Evolutionary conservation across 2,113 vertebrate genomes (phyloP).

Genomic region (Girardinichthys multiradiatus): DNA sequence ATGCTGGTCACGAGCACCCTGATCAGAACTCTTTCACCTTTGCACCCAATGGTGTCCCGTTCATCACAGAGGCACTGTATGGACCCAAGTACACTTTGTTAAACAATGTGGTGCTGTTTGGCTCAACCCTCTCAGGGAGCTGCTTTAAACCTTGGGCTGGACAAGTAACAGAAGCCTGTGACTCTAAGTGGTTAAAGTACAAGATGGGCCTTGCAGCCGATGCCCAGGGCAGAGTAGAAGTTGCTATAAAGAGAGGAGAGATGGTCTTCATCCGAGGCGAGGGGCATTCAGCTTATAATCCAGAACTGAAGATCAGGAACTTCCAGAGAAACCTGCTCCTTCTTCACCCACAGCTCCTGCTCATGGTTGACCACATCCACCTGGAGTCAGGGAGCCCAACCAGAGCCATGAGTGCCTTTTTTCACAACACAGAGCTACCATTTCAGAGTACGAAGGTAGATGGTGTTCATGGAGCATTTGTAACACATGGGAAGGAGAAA

Average conservation of each 20-base stretch:
- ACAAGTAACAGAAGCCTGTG: constrained; percentile 94
- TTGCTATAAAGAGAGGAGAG: constrained; percentile 83
- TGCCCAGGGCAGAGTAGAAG: constrained; percentile 87
- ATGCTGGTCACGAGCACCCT: constrained; percentile 95
- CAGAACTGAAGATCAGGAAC: constrained; percentile 86
- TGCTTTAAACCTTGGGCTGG: constrained; percentile 97
- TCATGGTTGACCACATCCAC: constrained; percentile 92
- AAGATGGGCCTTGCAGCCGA: constrained; percentile 90
- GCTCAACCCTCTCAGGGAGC: constrained; percentile 82
- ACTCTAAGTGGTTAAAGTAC: constrained; percentile 97
- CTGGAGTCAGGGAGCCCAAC: constrained; percentile 86
- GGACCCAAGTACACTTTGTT: constrained; percentile 96
- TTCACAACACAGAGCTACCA: constrained; percentile 93
- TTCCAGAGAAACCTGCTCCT: constrained; percentile 93
- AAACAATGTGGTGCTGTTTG: constrained; percentile 94
- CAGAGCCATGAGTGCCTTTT: constrained; percentile 88
- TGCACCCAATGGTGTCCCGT: constrained; percentile 91
- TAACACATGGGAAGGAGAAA: constrained; percentile 83
- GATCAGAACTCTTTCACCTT: constrained; percentile 99
- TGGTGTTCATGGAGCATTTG: constrained; percentile 87
- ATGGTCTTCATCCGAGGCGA: constrained; percentile 95
- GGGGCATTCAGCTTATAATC: constrained; percentile 87
- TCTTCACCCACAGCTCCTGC: constrained; percentile 92
- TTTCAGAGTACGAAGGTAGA: constrained; percentile 86
- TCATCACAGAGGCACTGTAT: constrained; percentile 96